Evolutionary conservation across 2,888 invertebrate genomes (phyloP).

Genomic region (Harpagoxenus sublaevis): DNA sequence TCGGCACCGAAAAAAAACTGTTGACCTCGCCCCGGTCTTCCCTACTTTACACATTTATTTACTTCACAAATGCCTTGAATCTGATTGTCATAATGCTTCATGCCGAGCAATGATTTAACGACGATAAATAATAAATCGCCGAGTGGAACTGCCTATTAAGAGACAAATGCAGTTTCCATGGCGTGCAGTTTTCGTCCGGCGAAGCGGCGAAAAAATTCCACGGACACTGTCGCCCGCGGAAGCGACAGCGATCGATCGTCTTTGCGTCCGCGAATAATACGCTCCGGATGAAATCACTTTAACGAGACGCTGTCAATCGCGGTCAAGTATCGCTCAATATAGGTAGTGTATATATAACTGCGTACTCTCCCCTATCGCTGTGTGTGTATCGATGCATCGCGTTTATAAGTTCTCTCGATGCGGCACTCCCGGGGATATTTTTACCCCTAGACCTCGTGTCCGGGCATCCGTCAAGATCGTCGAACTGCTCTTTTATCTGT

Average conservation of each 20-base stretch:
- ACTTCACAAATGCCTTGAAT: not conserved
- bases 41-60: not conserved
- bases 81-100: not conserved
- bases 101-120: not conserved
- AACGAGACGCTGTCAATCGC: conserved; percentile 47
- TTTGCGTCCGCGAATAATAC: conserved; percentile 45
- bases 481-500: conserved; percentile 60
- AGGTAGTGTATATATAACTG: conserved; percentile 9
- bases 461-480: conserved; percentile 61
- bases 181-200: not conserved
- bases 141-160: not conserved
- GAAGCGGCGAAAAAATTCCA: conserved; percentile 25
- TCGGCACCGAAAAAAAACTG: no score
- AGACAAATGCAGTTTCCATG: not conserved
- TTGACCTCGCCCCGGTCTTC: no score
- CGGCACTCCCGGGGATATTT: conserved; percentile 62
- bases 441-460: conserved; percentile 63
- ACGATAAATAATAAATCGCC: not conserved
- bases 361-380: not conserved
- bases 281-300: conserved; percentile 40
- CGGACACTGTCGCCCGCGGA: not conserved
- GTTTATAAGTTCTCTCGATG: conserved; percentile 56
- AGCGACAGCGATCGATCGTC: conserved; percentile 33
- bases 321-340: conserved; percentile 28
- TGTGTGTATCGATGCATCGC: not conserved